These are phyloP conservation scores for Minunthozetes semirufus DNA, from an alignment of 2,888 invertebrate species.

Conservation along the genomic window DNA sequence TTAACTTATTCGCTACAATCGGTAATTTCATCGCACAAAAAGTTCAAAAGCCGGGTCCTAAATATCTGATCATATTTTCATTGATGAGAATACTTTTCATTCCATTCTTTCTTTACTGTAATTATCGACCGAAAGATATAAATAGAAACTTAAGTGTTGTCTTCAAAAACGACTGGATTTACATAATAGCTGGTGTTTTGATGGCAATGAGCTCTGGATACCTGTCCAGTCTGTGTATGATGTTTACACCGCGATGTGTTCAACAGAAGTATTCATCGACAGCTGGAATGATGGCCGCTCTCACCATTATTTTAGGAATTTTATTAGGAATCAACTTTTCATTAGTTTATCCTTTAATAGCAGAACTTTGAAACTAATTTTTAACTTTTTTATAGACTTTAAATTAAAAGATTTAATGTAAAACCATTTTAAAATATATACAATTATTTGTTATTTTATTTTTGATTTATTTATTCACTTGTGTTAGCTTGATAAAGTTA, in stretches of 20 bases:
- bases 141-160: slow-evolving; percentile 51
- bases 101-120: slow-evolving; percentile 82
- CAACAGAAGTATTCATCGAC: slow-evolving; percentile 69
- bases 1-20: slow-evolving; percentile 83
- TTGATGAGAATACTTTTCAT: slow-evolving; percentile 67
- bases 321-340: slow-evolving; percentile 63
- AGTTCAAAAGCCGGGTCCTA: slow-evolving; percentile 43
- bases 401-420: too few species aligned
- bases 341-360: slow-evolving; percentile 26
- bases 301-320: slow-evolving; percentile 80
- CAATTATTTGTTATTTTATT: too few species aligned
- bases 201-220: slow-evolving; percentile 58
- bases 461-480: too few species aligned
- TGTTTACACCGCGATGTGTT: slow-evolving; percentile 84
- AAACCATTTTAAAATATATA: too few species aligned
- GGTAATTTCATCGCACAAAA: slow-evolving; percentile 57
- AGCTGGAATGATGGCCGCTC: slow-evolving; percentile 94
- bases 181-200: neutral
- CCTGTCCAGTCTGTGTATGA: slow-evolving; percentile 83
- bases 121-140: slow-evolving; percentile 61
- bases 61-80: slow-evolving; percentile 66
- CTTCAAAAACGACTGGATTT: slow-evolving; percentile 46
- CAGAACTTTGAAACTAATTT: neutral
- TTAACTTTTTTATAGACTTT: too few species aligned
- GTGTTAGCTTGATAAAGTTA: too few species aligned